phyloP scores from a whole-genome alignment of 1,140 invertebrate genomes.

The Glomeris maerens region DNA sequence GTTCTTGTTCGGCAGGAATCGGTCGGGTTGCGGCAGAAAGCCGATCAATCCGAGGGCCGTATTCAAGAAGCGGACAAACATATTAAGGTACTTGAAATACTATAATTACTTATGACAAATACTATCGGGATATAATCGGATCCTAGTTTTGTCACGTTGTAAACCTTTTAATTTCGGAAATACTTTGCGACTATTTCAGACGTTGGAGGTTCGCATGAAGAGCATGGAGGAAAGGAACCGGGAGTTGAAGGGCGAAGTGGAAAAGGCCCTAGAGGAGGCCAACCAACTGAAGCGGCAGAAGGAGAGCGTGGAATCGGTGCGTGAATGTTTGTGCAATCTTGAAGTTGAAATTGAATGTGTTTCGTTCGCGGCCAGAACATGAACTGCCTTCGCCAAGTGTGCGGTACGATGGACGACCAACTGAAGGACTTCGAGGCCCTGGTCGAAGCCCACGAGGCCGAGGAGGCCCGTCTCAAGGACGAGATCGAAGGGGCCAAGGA shows the following conservation, averaged over 20 bases:
- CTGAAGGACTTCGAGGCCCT: neutral
- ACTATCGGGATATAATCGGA: no score
- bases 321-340: neutral
- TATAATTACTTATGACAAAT: no score
- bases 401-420: neutral
- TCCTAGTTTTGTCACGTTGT: no score
- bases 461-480: neutral
- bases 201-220: no score
- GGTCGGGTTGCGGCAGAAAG: no score
- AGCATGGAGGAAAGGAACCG: neutral
- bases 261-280: no score
- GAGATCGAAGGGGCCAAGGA: constrained; percentile 26
- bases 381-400: neutral
- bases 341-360: neutral
- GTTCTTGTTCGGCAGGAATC: no score
- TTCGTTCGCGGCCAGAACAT: neutral
- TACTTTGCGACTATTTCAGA: no score
- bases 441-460: neutral
- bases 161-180: no score
- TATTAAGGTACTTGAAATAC: no score
- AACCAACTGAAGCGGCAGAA: no score
- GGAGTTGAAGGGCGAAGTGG: neutral
- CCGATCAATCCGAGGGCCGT: neutral
- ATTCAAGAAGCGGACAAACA: neutral
- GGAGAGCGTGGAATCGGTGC: no score